A percentile compares a stretch with the other conserved stretches of the same genome.
Conservation (phyloP, 2,888 invertebrate species). For the Thymelicus lineola region DNA sequence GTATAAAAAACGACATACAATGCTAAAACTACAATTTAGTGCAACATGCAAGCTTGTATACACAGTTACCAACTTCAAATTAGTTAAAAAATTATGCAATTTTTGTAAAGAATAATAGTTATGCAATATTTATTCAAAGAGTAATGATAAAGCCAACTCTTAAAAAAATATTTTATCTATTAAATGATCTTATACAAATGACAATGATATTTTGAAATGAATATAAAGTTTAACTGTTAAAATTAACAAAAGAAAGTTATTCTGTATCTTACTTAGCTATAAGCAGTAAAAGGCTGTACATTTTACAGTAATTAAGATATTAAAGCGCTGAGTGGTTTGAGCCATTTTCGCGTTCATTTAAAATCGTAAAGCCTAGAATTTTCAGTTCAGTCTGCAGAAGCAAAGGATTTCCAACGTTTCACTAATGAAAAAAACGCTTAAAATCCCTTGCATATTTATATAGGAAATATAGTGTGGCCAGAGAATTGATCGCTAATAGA, state of each 20-base stretch:
- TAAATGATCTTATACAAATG: neutral
- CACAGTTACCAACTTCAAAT: no score
- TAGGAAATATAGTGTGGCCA: conserved; percentile 8
- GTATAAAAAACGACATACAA: no score
- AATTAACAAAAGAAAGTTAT: neutral
- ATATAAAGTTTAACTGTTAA: neutral
- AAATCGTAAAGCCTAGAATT: conserved; percentile 33
- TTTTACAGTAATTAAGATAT: conserved; percentile 35
- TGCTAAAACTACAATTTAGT: no score
- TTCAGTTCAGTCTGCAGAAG: conserved; percentile 10
- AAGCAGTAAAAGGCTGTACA: conserved; percentile 23
- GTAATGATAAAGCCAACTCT: neutral
- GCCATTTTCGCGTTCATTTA: conserved; percentile 30
- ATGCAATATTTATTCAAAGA: no score
- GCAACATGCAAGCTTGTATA: no score
- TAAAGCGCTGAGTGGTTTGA: conserved; percentile 37
- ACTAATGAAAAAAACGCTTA: conserved; percentile 13
- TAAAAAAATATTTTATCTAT: neutral
- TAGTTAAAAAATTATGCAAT: no score
- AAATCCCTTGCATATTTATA: conserved; percentile 20
- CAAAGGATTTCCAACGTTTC: conserved; percentile 22
- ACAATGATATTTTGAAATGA: neutral
- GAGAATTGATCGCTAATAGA: neutral
- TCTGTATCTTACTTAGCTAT: neutral
- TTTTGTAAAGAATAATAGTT: no score